Conservation (phyloP, 2,797 vertebrate species). For the Cossypha polioptera region DNA sequence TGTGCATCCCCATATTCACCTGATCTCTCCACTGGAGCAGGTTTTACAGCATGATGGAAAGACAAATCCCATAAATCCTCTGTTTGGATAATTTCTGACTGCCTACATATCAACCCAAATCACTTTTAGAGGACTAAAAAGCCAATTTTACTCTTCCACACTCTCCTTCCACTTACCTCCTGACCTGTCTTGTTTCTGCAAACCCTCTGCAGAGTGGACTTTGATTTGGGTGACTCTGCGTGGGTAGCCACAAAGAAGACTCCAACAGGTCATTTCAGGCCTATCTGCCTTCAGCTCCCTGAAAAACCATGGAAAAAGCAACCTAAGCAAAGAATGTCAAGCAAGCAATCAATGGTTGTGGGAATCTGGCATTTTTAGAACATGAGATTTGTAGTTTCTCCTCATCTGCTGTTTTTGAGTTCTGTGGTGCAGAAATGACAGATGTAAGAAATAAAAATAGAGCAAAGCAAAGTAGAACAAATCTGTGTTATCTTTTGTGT, state of each 20-base stretch:
- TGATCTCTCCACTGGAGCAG: background rate
- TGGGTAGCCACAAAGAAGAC: slow-evolving; percentile 84
- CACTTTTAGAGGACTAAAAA: background rate
- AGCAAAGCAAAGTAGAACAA: background rate
- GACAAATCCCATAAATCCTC: background rate
- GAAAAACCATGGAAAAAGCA: slow-evolving; percentile 4
- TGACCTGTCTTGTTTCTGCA: slow-evolving; percentile 78
- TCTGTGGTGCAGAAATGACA: background rate
- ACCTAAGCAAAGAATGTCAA: background rate
- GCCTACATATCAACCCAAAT: background rate
- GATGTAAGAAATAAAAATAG: background rate
- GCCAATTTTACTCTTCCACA: background rate
- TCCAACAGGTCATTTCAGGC: slow-evolving; percentile 84
- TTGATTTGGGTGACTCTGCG: slow-evolving; percentile 85
- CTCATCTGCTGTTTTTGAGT: background rate
- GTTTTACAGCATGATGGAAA: background rate
- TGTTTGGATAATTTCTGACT: background rate
- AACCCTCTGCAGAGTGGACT: slow-evolving; percentile 80
- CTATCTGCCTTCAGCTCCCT: slow-evolving; percentile 88
- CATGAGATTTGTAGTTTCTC: background rate
- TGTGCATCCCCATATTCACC: background rate
- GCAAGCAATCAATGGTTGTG: background rate
- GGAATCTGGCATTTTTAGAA: background rate
- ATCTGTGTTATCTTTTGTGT: background rate
- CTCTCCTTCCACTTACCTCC: slow-evolving; percentile 68